Base-by-base conservation (phyloP, 2,888 invertebrate species). In the Drosophila nr. perissopoda region DNA sequence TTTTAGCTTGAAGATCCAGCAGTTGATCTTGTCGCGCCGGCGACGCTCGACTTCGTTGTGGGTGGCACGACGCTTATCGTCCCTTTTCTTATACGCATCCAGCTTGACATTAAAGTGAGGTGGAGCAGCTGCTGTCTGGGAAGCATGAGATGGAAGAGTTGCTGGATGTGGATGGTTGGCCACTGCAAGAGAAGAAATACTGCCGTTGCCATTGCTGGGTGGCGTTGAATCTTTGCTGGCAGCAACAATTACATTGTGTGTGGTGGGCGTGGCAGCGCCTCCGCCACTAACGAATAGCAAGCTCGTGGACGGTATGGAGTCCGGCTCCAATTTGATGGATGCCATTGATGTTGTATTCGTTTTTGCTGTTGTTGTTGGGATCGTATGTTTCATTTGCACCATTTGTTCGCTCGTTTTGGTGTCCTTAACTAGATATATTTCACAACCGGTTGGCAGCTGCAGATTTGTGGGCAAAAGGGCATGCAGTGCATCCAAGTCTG, bases 41-140 rank as follows among this genome's bases (percentile, higher is more conserved):
- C 99, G 94, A 84, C 99, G 95, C 93, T 99, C 99, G 2, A 99
- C 98, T 94, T 98, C 98, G 92, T 99, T 99, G 92, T 99, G 98
- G 27, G 98, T 98, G 4, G 97, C 98, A 91, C 98, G 94, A 80
- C 98, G 94, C 91, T 97, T 95, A 89, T 98, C 98, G 90, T 98
- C 98, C 71, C 97, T 95, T 96, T 92, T 91, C 61, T 91, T 92
- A 51, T 91, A 92, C 18, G 92, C 88, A 64, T 92, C 91, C 76
- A 91, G 59, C 59, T 89, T 91, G n/a, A 79, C 72, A 51, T 79
- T 82, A 29, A 72, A 65, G 38, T 56, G 66, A 8, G 72, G 48
- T 25, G 57, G 21, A 16, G 45, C 2, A 10, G 49, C 27, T 2
- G 59, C 25, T 8, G 40, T 10, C 52, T 56, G 56, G 38, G 38